Evolutionary conservation across 1,140 invertebrate genomes (phyloP), one percentile per base, ranked within the genome.

Genomic region (Diachasma alloeum): DNA sequence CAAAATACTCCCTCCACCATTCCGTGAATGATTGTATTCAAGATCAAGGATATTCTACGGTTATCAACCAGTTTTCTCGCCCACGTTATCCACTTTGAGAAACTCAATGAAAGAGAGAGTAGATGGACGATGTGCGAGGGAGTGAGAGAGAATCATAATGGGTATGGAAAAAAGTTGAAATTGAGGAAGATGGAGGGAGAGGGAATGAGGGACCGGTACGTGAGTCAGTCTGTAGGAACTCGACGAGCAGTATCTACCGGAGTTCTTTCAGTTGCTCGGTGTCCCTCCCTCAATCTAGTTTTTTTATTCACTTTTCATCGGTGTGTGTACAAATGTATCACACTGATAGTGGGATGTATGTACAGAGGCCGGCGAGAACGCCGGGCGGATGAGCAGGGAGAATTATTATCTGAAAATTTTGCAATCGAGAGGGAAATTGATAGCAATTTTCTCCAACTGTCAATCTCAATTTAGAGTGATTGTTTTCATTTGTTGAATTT

Each of bases 221-320:
- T 84, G 83, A 84, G 83, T 84, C 81, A 84, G 83, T 80, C 66
- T 78, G 72, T 79, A 81, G 79, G 81, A 83, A 83, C 81, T 82
- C 79, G 77, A 77, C 44, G 77, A 66, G 79, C 78, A 76, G 78
- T 79, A 76, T 77, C 79, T 71, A 69, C 75, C 69, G 79, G 82
- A 80, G 75, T 83, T 80, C 81, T 81, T 78, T 78, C 73, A 80
- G 66, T 42, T 80, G 80, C 80, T 59, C 59, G 13, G 78, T 81
- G 78, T 71, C 81, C 81, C 77, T 79, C 80, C 81, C 24, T 11
- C 67, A 68, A 31, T 31, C 31, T 31, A 31, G 39, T 42, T 42
- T 42, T 42, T 42, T 31, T 15, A 22, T 4, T 56, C 59, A 6
- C 48, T 56, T 56, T 26, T n/a, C 48, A 17, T 63, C 36, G 26